Evolutionary conservation across 2,888 invertebrate genomes (phyloP), one percentile per base, ranked within the genome.

Genomic region (Xylota segnis): DNA sequence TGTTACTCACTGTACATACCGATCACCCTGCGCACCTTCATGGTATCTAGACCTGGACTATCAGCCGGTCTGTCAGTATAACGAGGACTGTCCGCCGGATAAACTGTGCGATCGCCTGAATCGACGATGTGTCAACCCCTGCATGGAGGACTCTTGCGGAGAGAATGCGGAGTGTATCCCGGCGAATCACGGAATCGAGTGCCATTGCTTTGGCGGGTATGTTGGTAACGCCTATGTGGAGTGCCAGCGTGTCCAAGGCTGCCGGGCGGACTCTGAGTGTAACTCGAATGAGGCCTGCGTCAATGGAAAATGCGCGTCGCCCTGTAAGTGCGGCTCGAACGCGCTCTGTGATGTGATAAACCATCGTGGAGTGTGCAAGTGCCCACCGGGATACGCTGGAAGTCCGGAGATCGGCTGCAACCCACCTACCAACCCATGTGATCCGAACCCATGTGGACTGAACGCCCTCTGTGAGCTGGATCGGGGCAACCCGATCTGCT

Each of bases 41-140:
- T 72, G 63, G 61, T 43, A 63, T 76, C 78, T 87, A 94, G 94
- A 93, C 14, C 90, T 91, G 34, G 91, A 92, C 54, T 91, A 93
- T 86, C 93, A 93, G 88, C 93, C 94, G 88, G 94, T 97, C 66
- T 97, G 97, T 91, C 97, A 97, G 91, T 97, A 97, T 92, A 97
- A 97, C 90, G 97, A 97, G 93, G 97, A 97, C 90, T 98, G 97
- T 90, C 97, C 97, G 71, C 96, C 96, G n/a, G 95, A 96, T 89
- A 95, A 96, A 89, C 93, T 96, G 23, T 98, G 97, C 91, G 97
- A 97, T 92, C 94, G 97, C 88, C 93, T 97, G 63, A 97, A 97
- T 90, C 94, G 97, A 90, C 94, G 96, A 61, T 98, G 97, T 90
- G 96, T 96, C 88, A 97, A 95, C 91, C 96, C 97, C 2, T 97